Conservation (phyloP, 53 echinoderm and acorn worm genomes). For the Apostichopus leukothele region DNA sequence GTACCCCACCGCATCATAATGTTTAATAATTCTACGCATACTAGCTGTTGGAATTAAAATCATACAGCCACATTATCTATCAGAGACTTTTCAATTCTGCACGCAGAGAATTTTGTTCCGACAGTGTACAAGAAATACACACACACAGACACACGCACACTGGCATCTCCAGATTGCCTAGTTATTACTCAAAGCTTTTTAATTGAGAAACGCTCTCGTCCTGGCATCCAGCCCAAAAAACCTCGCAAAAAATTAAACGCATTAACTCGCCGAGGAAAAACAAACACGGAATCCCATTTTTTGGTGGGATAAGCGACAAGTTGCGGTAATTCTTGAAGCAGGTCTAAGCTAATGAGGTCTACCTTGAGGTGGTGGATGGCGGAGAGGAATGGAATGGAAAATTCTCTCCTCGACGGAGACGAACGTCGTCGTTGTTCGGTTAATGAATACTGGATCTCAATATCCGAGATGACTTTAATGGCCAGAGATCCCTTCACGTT, state of each 20-base stretch:
- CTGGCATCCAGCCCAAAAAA: background rate
- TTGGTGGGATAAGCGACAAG: background rate
- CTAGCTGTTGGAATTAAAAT: too few relatives aligned
- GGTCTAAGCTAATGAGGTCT: background rate
- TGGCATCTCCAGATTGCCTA: too few relatives aligned
- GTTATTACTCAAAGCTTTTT: background rate
- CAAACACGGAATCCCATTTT: conserved; percentile 21
- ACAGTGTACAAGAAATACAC: too few relatives aligned
- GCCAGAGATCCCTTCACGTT: background rate
- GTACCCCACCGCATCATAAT: too few relatives aligned
- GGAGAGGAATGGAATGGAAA: too few relatives aligned
- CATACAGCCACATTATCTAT: too few relatives aligned
- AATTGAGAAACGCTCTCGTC: background rate
- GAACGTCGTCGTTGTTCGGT: background rate
- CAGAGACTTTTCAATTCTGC: too few relatives aligned
- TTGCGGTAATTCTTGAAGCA: background rate
- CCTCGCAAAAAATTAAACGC: background rate
- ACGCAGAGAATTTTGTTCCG: too few relatives aligned
- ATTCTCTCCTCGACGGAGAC: background rate
- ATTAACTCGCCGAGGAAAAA: conserved; percentile 25
- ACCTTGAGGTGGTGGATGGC: background rate
- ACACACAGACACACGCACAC: too few relatives aligned
- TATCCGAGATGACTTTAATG: background rate
- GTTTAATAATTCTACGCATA: too few relatives aligned
- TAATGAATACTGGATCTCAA: background rate